Evolutionary conservation across 2,797 vertebrate species (phyloP).

Genomic region (Tympanoctomys barrerae): DNA sequence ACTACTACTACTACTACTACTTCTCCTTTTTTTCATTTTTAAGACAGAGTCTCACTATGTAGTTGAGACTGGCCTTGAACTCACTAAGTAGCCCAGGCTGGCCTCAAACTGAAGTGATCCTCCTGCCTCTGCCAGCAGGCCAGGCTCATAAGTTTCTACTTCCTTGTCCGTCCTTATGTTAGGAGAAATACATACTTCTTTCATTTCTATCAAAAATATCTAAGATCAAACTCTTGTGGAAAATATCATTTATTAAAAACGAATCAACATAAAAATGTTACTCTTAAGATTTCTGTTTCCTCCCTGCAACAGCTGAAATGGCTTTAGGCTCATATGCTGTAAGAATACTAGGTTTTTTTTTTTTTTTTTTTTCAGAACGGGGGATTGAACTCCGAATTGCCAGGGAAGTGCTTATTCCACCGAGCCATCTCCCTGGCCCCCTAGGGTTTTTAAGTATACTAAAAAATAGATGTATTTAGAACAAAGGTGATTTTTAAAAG

Average conservation of each 20-base stretch:
- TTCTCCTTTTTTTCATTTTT: background rate
- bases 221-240: background rate
- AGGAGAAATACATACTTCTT: background rate
- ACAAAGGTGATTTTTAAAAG: background rate
- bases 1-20: background rate
- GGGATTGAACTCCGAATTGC: no score
- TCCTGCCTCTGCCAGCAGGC: background rate
- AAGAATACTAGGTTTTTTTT: background rate
- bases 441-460: background rate
- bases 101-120: background rate
- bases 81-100: background rate
- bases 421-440: background rate
- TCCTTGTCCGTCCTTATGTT: background rate
- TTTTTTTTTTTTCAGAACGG: no score
- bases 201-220: background rate
- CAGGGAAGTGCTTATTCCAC: no score
- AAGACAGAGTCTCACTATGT: background rate
- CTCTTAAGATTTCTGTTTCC: slow-evolving; percentile 46
- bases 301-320: slow-evolving; percentile 30
- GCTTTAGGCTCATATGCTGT: background rate
- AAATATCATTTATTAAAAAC: slow-evolving; percentile 52
- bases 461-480: background rate
- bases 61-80: no score
- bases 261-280: slow-evolving; percentile 46
- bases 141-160: background rate